phyloP scores from a whole-genome alignment of 1,140 invertebrate species.

The Episyrphus balteatus region DNA sequence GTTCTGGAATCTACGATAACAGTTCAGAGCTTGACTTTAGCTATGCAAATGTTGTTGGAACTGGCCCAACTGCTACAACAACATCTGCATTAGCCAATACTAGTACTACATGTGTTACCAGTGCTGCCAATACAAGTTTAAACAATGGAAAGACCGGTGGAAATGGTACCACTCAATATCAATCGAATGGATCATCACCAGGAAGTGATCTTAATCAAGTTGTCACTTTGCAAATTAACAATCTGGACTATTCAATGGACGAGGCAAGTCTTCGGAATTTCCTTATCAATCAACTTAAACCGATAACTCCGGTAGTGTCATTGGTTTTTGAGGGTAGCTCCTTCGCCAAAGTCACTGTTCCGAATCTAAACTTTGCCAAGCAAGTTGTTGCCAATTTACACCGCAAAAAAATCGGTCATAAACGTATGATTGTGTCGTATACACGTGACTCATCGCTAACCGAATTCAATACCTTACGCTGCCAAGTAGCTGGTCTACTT shows the following conservation, averaged over 20 bases:
- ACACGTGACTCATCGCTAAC: slow-evolving; percentile 47
- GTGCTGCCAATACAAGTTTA: neutral
- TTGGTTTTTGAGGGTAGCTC: slow-evolving; percentile 29
- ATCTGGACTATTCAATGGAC: slow-evolving; percentile 33
- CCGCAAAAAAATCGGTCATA: slow-evolving; percentile 69
- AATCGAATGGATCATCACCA: neutral
- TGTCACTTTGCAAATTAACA: slow-evolving; percentile 33
- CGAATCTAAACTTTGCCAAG: slow-evolving; percentile 46
- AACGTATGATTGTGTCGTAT: slow-evolving; percentile 69
- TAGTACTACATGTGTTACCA: neutral
- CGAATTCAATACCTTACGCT: slow-evolving; percentile 53
- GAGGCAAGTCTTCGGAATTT: slow-evolving; percentile 26
- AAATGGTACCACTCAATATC: neutral
- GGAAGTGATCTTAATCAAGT: slow-evolving; percentile 15
- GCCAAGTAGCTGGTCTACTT: slow-evolving; percentile 49
- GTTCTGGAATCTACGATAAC: neutral
- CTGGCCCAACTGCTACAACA: neutral
- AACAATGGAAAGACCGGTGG: neutral
- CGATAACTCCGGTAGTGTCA: slow-evolving; percentile 32
- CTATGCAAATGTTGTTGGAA: neutral
- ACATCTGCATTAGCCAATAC: neutral
- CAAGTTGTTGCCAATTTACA: slow-evolving; percentile 75
- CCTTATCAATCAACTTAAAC: slow-evolving; percentile 28
- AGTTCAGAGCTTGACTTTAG: neutral
- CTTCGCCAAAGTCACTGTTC: slow-evolving; percentile 33